Conservation (phyloP, 1,140 invertebrate genomes). For the Brachionus angularis region DNA sequence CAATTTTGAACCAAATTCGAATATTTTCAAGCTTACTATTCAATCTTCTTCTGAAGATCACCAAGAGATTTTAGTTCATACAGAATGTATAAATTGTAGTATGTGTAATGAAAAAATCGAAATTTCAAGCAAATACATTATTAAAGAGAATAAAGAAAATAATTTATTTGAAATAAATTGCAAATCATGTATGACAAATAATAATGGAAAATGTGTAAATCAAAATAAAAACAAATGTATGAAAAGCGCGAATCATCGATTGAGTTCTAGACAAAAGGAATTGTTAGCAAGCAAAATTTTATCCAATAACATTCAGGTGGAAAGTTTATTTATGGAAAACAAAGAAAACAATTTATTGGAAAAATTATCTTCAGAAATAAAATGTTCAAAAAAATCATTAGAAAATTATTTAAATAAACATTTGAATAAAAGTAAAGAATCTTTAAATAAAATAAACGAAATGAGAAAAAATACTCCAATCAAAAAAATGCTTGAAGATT, state of each 20-base stretch:
- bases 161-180: background rate
- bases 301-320: background rate
- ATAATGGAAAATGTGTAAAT: background rate
- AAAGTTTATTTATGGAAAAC: background rate
- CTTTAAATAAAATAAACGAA: too few species aligned
- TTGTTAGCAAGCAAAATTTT: constrained; percentile 5
- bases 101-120: background rate
- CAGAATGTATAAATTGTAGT: background rate
- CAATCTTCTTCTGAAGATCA: background rate
- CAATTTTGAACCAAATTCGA: background rate
- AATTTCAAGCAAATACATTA: background rate
- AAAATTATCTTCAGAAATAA: background rate
- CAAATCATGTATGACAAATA: background rate
- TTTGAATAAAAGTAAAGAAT: background rate
- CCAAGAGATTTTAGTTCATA: background rate
- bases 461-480: background rate
- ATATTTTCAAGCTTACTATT: background rate
- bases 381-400: constrained; percentile 41
- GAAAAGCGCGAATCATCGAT: constrained; percentile 4
- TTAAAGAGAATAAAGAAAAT: background rate
- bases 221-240: background rate
- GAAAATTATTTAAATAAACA: constrained; percentile 23
- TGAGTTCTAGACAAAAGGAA: constrained; percentile 40
- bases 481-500: background rate
- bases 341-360: background rate